phyloP scores from a whole-genome alignment of 2,888 invertebrate species.

The Trissolcus brochymenae region DNA sequence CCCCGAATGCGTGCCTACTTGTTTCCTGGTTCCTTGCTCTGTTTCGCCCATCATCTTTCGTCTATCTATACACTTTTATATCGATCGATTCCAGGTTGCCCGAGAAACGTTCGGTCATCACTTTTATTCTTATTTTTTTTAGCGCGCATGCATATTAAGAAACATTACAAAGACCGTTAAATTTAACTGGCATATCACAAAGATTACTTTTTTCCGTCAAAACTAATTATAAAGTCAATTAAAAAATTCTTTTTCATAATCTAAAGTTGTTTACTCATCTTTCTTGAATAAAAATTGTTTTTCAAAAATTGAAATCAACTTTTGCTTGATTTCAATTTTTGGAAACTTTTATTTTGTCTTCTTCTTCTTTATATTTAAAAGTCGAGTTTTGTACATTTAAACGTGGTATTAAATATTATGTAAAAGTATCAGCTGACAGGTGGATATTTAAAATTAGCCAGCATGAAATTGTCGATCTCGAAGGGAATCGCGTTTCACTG shows the following conservation, averaged over 20 bases:
- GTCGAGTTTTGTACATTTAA: too few relatives aligned
- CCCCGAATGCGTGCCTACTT: conserved; percentile 7
- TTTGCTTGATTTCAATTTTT: too few relatives aligned
- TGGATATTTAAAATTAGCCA: conserved; percentile 15
- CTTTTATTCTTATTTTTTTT: conserved; percentile 31
- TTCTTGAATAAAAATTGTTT: too few relatives aligned
- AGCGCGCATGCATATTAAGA: conserved; percentile 35
- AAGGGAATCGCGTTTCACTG: too few relatives aligned
- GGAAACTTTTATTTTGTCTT: too few relatives aligned
- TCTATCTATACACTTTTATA: conserved; percentile 36
- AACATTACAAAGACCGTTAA: conserved; percentile 24
- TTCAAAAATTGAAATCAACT: too few relatives aligned
- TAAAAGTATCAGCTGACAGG: conserved; percentile 6
- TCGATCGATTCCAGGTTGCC: conserved; percentile 38
- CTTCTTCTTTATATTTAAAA: too few relatives aligned
- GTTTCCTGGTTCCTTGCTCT: conserved; percentile 10
- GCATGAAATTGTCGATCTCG: not conserved
- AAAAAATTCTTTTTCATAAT: too few relatives aligned
- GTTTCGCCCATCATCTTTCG: conserved; percentile 30
- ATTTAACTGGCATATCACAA: conserved; percentile 25
- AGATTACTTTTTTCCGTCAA: too few relatives aligned
- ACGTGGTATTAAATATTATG: too few relatives aligned
- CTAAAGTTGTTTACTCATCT: too few relatives aligned
- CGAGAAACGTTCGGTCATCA: conserved; percentile 42
- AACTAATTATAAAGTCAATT: too few relatives aligned